These are phyloP conservation scores for Cyprinus carpio DNA, from an alignment of 2,113 vertebrate species.

Conservation along the genomic window DNA sequence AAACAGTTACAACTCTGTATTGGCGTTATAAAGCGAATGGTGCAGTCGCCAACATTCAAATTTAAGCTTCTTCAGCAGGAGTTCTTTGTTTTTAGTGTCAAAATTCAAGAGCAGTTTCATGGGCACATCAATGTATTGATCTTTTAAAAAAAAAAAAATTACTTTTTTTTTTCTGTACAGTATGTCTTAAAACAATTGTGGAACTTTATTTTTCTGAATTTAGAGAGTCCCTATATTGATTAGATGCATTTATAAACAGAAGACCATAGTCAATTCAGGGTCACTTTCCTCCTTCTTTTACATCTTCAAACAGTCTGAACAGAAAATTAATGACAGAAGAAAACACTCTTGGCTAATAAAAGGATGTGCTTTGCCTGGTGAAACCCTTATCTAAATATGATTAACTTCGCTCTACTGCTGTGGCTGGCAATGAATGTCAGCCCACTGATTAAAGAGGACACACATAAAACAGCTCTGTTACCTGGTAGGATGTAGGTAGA, in stretches of 20 bases:
- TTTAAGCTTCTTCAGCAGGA: neutral
- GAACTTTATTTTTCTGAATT: neutral
- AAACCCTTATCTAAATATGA: constrained; percentile 59
- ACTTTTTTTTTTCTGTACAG: neutral
- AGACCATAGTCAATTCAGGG: constrained; percentile 9
- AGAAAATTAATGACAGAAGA: constrained; percentile 36
- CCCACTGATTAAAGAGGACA: constrained; percentile 38
- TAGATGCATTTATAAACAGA: constrained; percentile 13
- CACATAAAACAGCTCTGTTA: constrained; percentile 40
- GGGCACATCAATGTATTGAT: neutral
- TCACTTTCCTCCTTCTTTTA: constrained; percentile 25
- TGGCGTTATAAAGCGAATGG: neutral
- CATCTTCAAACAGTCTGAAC: constrained; percentile 2
- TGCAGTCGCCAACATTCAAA: neutral
- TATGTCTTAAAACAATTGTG: neutral
- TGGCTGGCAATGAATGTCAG: constrained; percentile 54
- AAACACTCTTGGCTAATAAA: constrained; percentile 53
- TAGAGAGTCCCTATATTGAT: constrained; percentile 15
- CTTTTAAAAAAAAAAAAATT: too few relatives aligned
- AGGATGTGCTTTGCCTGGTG: constrained; percentile 46
- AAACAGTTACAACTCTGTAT: neutral
- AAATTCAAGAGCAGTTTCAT: neutral
- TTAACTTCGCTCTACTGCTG: constrained; percentile 53
- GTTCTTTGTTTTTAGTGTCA: neutral
- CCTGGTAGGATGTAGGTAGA: constrained; percentile 22